Evolutionary conservation across 2,888 invertebrate species (phyloP), one percentile per base, ranked within the genome.

Genomic region (Andrena camellia): DNA sequence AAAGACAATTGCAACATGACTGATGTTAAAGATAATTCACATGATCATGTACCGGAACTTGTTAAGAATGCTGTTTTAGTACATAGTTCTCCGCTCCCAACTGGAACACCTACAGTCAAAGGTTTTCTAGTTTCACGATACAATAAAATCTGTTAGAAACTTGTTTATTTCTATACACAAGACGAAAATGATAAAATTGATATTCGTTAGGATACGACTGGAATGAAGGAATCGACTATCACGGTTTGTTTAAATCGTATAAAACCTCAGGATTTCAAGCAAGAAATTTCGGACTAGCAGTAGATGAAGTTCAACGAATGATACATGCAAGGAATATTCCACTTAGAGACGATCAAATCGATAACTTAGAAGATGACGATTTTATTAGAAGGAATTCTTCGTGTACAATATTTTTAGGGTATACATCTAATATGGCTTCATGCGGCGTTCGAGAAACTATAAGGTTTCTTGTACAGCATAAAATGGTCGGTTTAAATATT

Each of bases 371-470:
- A 94, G 96, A 97, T 69, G 98, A 99, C 91, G 96, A 96, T 50
- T 97, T 97, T 93, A 97, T 97, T 57, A 96, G 95, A 90, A 95
- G 97, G 83, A 96, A 96, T 92, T 96, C 95, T 20, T 97, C 96
- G 90, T 99, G 99, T 92, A 99, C 99, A 2, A 97, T 99, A 92
- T 99, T 99, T 94, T 94, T 99, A 84, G 99, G 99, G 1, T 99
- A 97, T 93, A 99, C 99, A 0, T 99, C 99, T 0, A 99, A 99
- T 94, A 96, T 99, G 95, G 97, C 98, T 42, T 99, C 99, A 0
- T 97, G 98, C 72, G 99, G 99, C 2, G 95, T 99, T 79, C 95
- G 99, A 83, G 99, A 99, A 91, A 97, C 97, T 0, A 96, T 99
- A 83, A 95, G 97, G 72, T 99, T 98, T 95, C 95, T 98, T 74